These are phyloP conservation scores for Uropetala carovei DNA, from an alignment of 2,888 invertebrate genomes.

Conservation along the genomic window DNA sequence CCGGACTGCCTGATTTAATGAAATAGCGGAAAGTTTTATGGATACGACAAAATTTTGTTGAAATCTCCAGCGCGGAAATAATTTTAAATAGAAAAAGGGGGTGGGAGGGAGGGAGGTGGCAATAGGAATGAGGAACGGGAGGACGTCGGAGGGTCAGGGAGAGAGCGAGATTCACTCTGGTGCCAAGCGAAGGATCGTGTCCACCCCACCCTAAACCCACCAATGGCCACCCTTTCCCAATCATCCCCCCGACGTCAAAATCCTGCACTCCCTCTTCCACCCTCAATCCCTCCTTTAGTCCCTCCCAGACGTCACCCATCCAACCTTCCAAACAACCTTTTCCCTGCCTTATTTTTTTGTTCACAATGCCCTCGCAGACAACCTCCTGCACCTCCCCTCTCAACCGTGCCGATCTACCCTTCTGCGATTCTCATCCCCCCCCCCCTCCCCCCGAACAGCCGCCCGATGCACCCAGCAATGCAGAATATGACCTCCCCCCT, in stretches of 20 bases:
- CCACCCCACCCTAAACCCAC: constrained; percentile 29
- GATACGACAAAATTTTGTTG: not conserved
- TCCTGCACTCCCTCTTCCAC: constrained; percentile 9
- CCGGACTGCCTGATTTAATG: not conserved
- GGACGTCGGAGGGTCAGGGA: not conserved
- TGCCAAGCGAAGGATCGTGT: constrained; percentile 48
- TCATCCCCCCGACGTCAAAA: constrained; percentile 26
- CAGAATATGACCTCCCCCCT: constrained; percentile 20
- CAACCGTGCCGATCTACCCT: too few species aligned
- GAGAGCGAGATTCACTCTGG: constrained; percentile 27
- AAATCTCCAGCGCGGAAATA: not conserved
- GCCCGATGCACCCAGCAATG: constrained; percentile 50
- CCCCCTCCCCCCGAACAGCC: constrained; percentile 7
- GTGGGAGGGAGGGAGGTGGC: not conserved
- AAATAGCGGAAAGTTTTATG: not conserved
- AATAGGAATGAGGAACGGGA: not conserved
- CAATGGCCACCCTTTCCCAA: not conserved
- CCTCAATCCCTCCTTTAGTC: not conserved
- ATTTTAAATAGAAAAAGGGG: not conserved
- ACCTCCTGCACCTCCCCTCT: not conserved
- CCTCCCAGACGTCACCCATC: constrained; percentile 7
- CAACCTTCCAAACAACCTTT: too few species aligned
- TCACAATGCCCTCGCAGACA: not conserved
- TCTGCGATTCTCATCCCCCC: not conserved
- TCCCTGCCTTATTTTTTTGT: constrained; percentile 29